Evolutionary conservation across 2,797 vertebrate species (phyloP).

Genomic region (Labroides dimidiatus): DNA sequence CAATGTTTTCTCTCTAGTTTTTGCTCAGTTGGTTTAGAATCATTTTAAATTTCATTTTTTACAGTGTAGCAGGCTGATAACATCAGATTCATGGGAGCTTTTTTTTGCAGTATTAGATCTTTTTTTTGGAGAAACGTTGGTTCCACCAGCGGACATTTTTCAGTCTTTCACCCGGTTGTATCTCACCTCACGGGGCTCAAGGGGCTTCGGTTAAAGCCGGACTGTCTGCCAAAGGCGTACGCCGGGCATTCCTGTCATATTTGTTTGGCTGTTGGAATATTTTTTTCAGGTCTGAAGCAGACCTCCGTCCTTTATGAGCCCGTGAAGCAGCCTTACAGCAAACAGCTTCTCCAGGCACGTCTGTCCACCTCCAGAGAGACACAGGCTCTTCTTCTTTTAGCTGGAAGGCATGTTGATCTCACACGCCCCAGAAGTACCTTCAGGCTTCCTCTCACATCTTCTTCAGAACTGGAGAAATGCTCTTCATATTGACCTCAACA

Average conservation of each 20-base stretch:
- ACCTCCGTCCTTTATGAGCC: background rate
- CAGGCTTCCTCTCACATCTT: background rate
- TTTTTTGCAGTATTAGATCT: too few relatives aligned
- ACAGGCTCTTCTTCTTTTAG: slow-evolving; percentile 11
- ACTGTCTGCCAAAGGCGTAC: background rate
- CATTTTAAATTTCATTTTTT: too few relatives aligned
- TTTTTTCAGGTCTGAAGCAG: background rate
- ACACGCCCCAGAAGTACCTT: slow-evolving; percentile 10
- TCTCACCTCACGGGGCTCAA: too few relatives aligned
- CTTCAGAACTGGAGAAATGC: slow-evolving; percentile 32
- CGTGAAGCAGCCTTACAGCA: slow-evolving; percentile 5
- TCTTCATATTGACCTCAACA: slow-evolving; percentile 8
- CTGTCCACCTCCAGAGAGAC: slow-evolving; percentile 1
- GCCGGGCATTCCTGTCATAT: slow-evolving; percentile 2
- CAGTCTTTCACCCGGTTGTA: too few relatives aligned
- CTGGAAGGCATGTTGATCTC: slow-evolving; percentile 21
- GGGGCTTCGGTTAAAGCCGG: background rate
- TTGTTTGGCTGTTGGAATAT: slow-evolving; percentile 8
- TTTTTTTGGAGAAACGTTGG: too few relatives aligned
- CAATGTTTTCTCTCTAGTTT: too few relatives aligned
- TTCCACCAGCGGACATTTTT: too few relatives aligned
- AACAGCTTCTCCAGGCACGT: background rate
- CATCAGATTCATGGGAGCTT: too few relatives aligned
- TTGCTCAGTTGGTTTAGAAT: too few relatives aligned
- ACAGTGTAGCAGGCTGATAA: too few relatives aligned